Evolutionary conservation across 2,888 invertebrate species (phyloP), one percentile per base, ranked within the genome.

Genomic region (Iselma pallidipennis): DNA sequence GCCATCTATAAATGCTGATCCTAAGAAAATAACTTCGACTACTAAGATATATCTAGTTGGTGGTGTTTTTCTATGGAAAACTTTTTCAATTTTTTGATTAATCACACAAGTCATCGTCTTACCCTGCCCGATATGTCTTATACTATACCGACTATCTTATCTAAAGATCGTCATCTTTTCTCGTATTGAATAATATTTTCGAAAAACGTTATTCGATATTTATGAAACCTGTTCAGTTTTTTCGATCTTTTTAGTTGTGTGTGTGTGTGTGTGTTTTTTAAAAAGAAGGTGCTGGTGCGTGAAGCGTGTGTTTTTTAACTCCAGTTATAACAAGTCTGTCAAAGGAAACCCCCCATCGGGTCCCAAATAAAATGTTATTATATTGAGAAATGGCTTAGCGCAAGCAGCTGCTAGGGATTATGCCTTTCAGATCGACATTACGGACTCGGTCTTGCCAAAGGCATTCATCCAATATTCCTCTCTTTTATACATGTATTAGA

Each of bases 281-380:
- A 37, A 73, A 70, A 70, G 70, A 66, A 76, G 74, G 75, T 75
- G 75, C 69, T 70, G 75, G 76, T 73, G 76, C 75, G 72, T 75
- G 74, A 75, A 76, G 72, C 68, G 71, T 71, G 69, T 74, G 74
- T 75, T 76, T 76, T 75, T 76, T 76, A 75, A 74, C 71, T 75
- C 65, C 66, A 67, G 62, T 69, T 73, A 73, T 73, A 75, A 76
- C 74, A 72, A 75, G 74, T 73, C 76, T 75, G 75, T 76, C 76
- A 75, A 74, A 76, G 73, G 69, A 74, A 71, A 62, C 73, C 75
- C 76, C 76, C 75, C 72, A 66, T 65, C 60, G 74, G 72, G 65
- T 66, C 62, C 69, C 70, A 71, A 76, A 76, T 76, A 76, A 76
- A 77, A 76, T 75, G 75, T 76, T 76, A 75, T 77, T 76, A 76